Conservation (phyloP, 2,888 invertebrate genomes). For the Julus scanicus region DNA sequence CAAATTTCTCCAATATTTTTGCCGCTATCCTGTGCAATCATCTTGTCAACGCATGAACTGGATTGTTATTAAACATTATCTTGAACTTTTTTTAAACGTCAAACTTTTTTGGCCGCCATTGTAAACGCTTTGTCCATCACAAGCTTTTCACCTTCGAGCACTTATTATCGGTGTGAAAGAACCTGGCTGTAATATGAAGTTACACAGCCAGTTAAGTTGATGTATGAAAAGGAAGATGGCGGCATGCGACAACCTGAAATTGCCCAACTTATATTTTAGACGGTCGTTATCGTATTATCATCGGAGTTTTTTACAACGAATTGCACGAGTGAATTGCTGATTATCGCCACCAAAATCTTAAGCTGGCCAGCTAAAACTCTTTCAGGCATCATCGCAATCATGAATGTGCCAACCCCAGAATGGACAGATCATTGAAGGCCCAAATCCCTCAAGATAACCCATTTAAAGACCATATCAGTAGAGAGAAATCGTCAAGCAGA, state of each 20-base stretch:
- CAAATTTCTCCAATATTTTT: neutral
- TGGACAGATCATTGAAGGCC: constrained; percentile 3
- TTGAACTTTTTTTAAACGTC: neutral
- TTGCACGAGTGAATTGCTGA: neutral
- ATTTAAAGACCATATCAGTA: constrained; percentile 26
- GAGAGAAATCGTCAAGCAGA: neutral
- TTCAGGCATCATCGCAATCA: neutral
- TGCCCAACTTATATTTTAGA: constrained; percentile 1
- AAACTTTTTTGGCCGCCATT: constrained; percentile 1
- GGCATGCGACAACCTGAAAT: neutral
- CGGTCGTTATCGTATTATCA: constrained; percentile 5
- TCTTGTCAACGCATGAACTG: constrained; percentile 10
- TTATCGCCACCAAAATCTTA: neutral
- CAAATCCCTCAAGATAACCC: constrained; percentile 8
- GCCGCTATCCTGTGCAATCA: neutral
- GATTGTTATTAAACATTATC: neutral
- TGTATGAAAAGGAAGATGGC: constrained; percentile 14
- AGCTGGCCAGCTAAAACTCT: neutral
- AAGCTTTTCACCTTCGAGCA: neutral
- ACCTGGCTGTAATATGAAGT: neutral
- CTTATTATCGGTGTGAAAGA: neutral
- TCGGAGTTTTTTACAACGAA: neutral
- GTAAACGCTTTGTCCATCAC: neutral
- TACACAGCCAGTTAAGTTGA: neutral
- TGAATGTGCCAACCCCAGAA: neutral